These are phyloP conservation scores for Xestia ashworthii DNA, from an alignment of 2,888 invertebrate species.

Conservation along the genomic window DNA sequence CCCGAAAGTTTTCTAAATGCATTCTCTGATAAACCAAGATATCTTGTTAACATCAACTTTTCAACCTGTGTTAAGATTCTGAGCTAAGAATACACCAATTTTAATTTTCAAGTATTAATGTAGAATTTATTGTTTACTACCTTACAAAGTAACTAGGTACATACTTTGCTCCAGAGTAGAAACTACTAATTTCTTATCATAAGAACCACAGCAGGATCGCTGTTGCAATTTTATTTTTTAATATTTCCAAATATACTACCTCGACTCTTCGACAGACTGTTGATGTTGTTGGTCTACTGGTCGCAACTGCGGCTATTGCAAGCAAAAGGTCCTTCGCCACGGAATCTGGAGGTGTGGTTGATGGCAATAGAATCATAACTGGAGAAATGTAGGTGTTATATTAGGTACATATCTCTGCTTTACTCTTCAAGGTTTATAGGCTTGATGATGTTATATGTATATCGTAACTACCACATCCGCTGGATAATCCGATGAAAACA, in stretches of 20 bases:
- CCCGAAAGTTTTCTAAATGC: neutral
- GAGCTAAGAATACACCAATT: neutral
- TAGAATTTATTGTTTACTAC: too few species aligned
- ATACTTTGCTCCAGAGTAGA: neutral
- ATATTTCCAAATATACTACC: neutral
- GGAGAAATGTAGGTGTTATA: neutral
- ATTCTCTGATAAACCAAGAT: neutral
- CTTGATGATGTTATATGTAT: neutral
- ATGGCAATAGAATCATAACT: too few species aligned
- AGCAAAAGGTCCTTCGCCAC: too few species aligned
- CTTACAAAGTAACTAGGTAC: too few species aligned
- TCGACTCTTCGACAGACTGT: neutral
- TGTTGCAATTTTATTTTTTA: too few species aligned
- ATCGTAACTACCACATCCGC: neutral
- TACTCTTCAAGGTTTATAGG: neutral
- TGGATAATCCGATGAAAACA: constrained; percentile 8
- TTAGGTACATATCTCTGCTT: neutral
- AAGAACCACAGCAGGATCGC: too few species aligned
- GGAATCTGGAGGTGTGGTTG: too few species aligned
- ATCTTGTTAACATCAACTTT: neutral
- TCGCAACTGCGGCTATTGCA: too few species aligned
- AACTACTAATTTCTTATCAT: neutral
- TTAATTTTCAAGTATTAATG: neutral
- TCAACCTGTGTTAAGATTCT: neutral
- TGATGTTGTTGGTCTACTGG: neutral